Base-by-base conservation (phyloP, 1,140 invertebrate genomes). In the Teleopsis dalmanni region DNA sequence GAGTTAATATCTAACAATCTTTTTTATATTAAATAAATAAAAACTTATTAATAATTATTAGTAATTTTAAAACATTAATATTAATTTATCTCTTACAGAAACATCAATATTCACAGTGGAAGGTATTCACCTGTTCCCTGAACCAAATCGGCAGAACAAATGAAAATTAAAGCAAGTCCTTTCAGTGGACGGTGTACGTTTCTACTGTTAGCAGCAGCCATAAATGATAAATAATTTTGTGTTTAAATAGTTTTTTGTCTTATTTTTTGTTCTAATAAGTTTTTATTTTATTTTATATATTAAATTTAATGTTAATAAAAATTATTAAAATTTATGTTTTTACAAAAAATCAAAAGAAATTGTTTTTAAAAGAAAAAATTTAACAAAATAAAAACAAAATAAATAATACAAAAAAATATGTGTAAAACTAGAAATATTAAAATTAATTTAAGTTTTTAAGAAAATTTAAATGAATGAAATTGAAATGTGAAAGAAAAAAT, bases 31-130 rank as follows among this genome's bases (percentile, higher is more conserved):
- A n/a, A n/a, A n/a, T n/a, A n/a, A n/a, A n/a, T n/a, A n/a, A n/a
- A n/a, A n/a, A n/a, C n/a, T n/a, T n/a, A n/a, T n/a, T n/a, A n/a
- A n/a, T n/a, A n/a, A n/a, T n/a, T n/a, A n/a, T n/a, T n/a, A n/a
- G n/a, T n/a, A n/a, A n/a, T n/a, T n/a, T n/a, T n/a, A n/a, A n/a
- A n/a, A n/a, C n/a, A n/a, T n/a, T n/a, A n/a, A n/a, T n/a, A n/a
- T n/a, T n/a, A n/a, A n/a, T n/a, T n/a, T n/a, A 45, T 21, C 18
- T 31, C 81, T 83, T 36, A 8, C 81, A 95, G 91, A 91, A 75
- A 80, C 87, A 60, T 93, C 90, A 59, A 91, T 95, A 77, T 93
- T 91, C 76, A 89, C 83, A 60, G 88, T 95, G 67, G 87, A 93
- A 74, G 90, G 89, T 57, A 79, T 91, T 46, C 78, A 80, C 66